A percentile compares a stretch with the other conserved stretches of the same genome.
Evolutionary conservation across 2,797 vertebrate species (phyloP).

Genomic region (Rousettus madagascariensis): DNA sequence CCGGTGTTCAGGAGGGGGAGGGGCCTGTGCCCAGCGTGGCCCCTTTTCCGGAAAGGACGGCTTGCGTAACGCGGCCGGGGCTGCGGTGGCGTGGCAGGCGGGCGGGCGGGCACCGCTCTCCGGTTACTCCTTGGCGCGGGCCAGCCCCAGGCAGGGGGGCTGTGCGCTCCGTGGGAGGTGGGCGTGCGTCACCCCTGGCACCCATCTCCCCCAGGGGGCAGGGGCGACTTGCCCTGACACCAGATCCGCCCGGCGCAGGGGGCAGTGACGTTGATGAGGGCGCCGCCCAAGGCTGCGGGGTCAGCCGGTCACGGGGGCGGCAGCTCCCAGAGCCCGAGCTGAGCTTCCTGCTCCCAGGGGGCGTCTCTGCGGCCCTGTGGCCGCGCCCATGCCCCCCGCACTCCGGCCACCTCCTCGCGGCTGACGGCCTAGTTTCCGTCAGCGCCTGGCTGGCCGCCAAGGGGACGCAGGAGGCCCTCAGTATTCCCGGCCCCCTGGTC

Average conservation of each 20-base stretch:
- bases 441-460: neutral
- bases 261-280: neutral
- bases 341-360: neutral
- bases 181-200: neutral
- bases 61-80: neutral
- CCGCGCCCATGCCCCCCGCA: rapidly evolving
- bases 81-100: neutral
- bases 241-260: neutral
- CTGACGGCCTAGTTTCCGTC: too few species aligned
- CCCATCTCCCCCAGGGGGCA: neutral
- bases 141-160: neutral
- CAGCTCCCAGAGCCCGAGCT: rapidly evolving
- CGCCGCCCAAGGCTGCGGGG: neutral
- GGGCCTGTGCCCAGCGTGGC: rapidly evolving
- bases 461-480: neutral
- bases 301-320: neutral
- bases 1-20: rapidly evolving
- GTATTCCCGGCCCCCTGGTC: too few species aligned
- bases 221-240: neutral
- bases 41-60: neutral
- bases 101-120: neutral
- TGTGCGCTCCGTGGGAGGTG: neutral
- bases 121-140: neutral
- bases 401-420: too few species aligned
- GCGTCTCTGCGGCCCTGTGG: rapidly evolving